Evolutionary conservation across 2,113 vertebrate genomes (phyloP).

Genomic region (Tyto alba): DNA sequence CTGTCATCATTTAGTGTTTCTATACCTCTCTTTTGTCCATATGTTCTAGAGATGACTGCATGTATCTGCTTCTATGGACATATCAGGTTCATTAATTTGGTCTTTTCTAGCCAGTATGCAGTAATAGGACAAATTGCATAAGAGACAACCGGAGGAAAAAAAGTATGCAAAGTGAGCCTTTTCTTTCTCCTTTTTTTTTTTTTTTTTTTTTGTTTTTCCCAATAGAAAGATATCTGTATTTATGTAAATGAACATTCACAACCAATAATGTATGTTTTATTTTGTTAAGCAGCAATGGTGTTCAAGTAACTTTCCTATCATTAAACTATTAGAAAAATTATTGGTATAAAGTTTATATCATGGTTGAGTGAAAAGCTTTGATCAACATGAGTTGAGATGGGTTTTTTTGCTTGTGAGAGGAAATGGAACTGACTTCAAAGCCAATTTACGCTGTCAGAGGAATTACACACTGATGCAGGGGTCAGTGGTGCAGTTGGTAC

Average conservation of each 20-base stretch:
- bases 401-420: background rate
- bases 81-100: background rate
- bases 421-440: background rate
- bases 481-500: background rate
- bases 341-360: background rate
- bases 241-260: background rate
- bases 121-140: background rate
- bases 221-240: background rate
- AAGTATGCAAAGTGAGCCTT: background rate
- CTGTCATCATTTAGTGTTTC: background rate
- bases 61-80: background rate
- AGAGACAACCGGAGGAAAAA: background rate
- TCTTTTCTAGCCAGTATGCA: background rate
- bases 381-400: background rate
- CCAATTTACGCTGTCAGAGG: fast-evolving
- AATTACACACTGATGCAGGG: fast-evolving
- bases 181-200: background rate
- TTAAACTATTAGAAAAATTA: background rate
- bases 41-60: background rate
- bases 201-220: background rate
- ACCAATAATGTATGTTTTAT: background rate
- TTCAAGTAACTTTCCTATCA: background rate
- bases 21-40: background rate
- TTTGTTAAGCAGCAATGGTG: background rate
- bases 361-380: background rate